Percentiles rank a stretch among this genome's conserved stretches.
Evolutionary conservation across 2,888 invertebrate species (phyloP).

Genomic region (Orthosia gothica): DNA sequence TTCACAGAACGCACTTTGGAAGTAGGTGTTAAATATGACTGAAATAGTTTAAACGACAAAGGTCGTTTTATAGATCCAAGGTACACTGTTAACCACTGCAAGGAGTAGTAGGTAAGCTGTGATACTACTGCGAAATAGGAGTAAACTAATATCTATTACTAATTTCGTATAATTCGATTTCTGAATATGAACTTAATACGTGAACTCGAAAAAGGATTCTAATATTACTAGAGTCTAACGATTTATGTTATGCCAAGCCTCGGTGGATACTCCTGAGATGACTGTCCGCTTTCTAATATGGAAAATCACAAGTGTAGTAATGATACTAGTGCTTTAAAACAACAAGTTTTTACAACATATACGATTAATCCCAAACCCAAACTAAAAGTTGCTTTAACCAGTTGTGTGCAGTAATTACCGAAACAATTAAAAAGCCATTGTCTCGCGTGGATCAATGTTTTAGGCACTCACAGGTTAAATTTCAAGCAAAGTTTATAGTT

Average conservation of each 20-base stretch:
- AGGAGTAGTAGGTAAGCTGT: slow-evolving; percentile 11
- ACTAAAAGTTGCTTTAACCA: background rate
- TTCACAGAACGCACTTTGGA: too few species aligned
- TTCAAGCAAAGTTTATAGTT: too few species aligned
- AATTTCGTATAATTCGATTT: background rate
- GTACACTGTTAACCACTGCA: slow-evolving; percentile 1
- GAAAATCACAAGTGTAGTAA: background rate
- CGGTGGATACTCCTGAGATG: background rate
- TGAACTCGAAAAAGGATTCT: background rate
- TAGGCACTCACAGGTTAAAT: too few species aligned
- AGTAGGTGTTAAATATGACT: background rate
- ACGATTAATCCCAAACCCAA: background rate
- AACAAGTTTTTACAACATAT: background rate
- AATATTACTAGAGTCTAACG: background rate
- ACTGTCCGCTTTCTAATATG: background rate
- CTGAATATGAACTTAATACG: too few species aligned
- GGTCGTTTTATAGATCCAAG: background rate
- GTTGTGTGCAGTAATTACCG: too few species aligned
- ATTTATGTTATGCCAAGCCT: slow-evolving; percentile 11
- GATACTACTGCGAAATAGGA: slow-evolving; percentile 28
- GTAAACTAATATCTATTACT: slow-evolving; percentile 15
- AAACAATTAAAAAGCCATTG: too few species aligned
- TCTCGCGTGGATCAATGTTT: too few species aligned
- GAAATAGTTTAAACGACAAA: background rate
- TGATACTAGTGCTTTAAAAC: background rate